A percentile compares a stretch with the other conserved stretches of the same genome.
These are phyloP conservation scores for Acanthosepion esculentum DNA, from an alignment of 2,888 invertebrate genomes.

Conservation along the genomic window DNA sequence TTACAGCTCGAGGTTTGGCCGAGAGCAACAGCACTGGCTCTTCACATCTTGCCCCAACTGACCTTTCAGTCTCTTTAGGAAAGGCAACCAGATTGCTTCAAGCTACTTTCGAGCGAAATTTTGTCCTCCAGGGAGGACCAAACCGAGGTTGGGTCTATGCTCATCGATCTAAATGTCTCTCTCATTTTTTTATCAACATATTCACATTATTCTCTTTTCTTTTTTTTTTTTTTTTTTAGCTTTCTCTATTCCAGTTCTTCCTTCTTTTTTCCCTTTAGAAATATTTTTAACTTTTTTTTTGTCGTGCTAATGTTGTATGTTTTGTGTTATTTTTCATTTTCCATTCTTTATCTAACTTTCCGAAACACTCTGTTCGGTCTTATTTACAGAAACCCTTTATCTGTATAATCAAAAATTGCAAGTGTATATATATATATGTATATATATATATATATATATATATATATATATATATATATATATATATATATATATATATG, in stretches of 20 bases:
- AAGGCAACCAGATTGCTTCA: slow-evolving; percentile 12
- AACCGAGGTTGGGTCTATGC: background rate
- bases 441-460: slow-evolving; percentile 14
- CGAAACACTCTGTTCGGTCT: too few species aligned
- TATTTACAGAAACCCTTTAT: too few species aligned
- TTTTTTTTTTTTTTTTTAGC: background rate
- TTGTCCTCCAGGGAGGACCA: background rate
- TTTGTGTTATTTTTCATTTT: background rate
- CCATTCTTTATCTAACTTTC: background rate
- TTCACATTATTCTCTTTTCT: background rate
- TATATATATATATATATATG: background rate
- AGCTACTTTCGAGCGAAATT: background rate
- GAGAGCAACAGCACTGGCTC: slow-evolving; percentile 6
- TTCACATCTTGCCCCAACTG: slow-evolving; percentile 33
- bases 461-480: background rate
- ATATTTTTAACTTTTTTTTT: background rate
- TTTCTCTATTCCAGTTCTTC: background rate
- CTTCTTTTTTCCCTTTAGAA: background rate
- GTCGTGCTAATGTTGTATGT: background rate
- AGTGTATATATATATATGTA: background rate
- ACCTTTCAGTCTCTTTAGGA: slow-evolving; percentile 33
- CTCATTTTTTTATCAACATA: background rate
- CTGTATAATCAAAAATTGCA: too few species aligned
- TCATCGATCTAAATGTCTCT: background rate
- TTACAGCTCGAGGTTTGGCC: slow-evolving; percentile 33